phyloP scores from a whole-genome alignment of 2,113 vertebrate species.

The Cynopterus brachyotis region DNA sequence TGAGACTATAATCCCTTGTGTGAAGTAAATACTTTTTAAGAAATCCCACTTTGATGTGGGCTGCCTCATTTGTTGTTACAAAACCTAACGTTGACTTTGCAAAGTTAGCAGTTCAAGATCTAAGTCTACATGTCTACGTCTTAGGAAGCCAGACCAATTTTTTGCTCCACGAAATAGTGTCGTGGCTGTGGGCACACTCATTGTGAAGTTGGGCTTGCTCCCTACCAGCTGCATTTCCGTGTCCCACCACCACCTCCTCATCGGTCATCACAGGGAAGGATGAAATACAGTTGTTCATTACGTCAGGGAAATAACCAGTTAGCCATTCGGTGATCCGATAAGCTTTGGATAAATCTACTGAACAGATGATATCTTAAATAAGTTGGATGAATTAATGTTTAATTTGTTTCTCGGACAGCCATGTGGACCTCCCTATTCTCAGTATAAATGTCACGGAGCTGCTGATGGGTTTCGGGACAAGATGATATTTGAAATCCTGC shows the following conservation, averaged over 20 bases:
- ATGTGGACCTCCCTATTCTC: background rate
- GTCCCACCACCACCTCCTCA: conserved; percentile 57
- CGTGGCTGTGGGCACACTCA: fast-evolving
- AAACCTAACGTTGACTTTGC: background rate
- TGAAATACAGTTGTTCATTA: conserved; percentile 80
- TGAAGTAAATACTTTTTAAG: background rate
- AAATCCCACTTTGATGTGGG: background rate
- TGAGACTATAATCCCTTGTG: background rate
- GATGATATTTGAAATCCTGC: conserved; percentile 49
- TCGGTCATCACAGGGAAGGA: conserved; percentile 45
- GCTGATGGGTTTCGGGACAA: conserved; percentile 44
- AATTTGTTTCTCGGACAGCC: conserved; percentile 68
- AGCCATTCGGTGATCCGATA: conserved; percentile 79
- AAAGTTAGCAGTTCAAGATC: background rate
- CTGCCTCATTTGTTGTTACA: background rate
- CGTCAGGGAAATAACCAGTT: conserved; percentile 84
- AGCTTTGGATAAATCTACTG: conserved; percentile 79
- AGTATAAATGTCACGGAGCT: conserved; percentile 67
- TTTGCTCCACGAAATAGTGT: background rate
- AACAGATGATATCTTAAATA: conserved; percentile 80
- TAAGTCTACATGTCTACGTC: background rate
- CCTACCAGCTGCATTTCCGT: background rate
- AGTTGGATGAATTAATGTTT: conserved; percentile 78
- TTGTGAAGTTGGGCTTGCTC: background rate
- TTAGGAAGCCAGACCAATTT: background rate